Evolutionary conservation across 2,113 vertebrate species (phyloP).

Genomic region (Pagrus major): DNA sequence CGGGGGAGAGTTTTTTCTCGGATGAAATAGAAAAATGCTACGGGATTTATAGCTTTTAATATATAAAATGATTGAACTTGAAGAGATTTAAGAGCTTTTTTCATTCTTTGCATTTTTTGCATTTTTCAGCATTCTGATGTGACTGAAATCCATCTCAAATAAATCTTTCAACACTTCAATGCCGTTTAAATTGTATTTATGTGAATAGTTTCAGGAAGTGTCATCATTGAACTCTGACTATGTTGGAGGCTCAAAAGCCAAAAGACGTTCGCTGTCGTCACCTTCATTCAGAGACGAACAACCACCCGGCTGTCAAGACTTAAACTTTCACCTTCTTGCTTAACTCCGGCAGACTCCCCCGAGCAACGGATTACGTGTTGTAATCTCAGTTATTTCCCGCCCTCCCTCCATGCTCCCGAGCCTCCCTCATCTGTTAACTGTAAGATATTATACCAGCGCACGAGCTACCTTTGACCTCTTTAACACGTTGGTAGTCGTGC

Average conservation of each 20-base stretch:
- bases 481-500: slow-evolving; percentile 8
- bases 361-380: slow-evolving; percentile 26
- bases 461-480: slow-evolving; percentile 46
- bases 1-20: background rate
- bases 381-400: slow-evolving; percentile 31
- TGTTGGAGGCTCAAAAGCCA: background rate
- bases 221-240: background rate
- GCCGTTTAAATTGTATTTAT: background rate
- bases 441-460: slow-evolving; percentile 10
- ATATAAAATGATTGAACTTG: slow-evolving; percentile 17
- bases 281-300: slow-evolving; percentile 16
- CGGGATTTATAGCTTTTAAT: slow-evolving; percentile 33
- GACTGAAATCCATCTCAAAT: background rate
- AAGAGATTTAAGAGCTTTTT: slow-evolving; percentile 10
- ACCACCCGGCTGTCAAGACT: slow-evolving; percentile 23
- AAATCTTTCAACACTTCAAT: slow-evolving; percentile 5
- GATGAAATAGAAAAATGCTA: slow-evolving; percentile 7
- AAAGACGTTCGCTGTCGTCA: slow-evolving; percentile 9
- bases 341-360: slow-evolving; percentile 34
- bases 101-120: too few species aligned
- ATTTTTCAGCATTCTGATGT: background rate
- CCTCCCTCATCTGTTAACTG: slow-evolving; percentile 11
- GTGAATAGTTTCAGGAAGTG: background rate
- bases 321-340: slow-evolving; percentile 67
- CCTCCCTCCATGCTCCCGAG: background rate